Evolutionary conservation across 2,113 vertebrate species (phyloP).

Genomic region (Suncus etruscus): DNA sequence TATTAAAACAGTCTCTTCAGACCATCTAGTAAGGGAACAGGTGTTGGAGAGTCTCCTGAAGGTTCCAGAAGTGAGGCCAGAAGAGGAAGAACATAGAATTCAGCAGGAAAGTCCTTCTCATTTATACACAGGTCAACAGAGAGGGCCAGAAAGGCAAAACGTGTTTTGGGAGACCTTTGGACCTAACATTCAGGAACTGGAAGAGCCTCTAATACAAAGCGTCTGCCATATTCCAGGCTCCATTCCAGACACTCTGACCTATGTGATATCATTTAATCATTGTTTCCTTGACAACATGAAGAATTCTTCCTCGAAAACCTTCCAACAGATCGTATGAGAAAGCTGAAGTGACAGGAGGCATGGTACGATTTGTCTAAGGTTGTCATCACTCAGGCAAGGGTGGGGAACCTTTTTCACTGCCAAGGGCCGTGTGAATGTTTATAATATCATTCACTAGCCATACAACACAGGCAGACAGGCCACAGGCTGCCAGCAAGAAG

Average conservation of each 20-base stretch:
- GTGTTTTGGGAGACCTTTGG: not conserved
- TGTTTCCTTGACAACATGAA: not conserved
- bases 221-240: not conserved
- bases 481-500: no score
- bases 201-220: not conserved
- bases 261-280: not conserved
- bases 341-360: not conserved
- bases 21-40: not conserved
- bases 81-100: not conserved
- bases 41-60: accelerated
- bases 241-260: not conserved
- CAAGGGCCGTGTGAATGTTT: no score
- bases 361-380: not conserved
- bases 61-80: not conserved
- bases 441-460: no score
- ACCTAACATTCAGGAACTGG: not conserved
- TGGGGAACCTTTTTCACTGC: no score
- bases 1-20: not conserved
- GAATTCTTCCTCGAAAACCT: slow-evolving; percentile 8
- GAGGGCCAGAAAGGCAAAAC: not conserved
- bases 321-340: not conserved
- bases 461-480: no score
- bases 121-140: not conserved
- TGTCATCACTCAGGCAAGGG: no score
- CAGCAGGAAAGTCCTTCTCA: not conserved